A percentile compares a stretch with the other conserved stretches of the same genome.
phyloP scores from a whole-genome alignment of 1,140 invertebrate genomes.

The Notospermus geniculatus region DNA sequence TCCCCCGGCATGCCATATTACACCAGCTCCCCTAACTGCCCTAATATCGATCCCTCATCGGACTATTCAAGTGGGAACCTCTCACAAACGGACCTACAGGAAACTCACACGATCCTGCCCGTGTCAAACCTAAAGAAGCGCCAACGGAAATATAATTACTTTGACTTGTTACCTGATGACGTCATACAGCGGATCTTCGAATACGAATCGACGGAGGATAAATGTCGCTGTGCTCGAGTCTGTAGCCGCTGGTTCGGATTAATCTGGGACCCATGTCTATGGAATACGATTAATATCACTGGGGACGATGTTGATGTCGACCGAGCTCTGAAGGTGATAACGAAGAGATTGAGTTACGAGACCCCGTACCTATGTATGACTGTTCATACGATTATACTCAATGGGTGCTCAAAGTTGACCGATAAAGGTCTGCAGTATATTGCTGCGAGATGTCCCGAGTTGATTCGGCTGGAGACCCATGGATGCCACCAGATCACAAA shows the following conservation, averaged over 20 bases:
- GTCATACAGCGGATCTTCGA: slow-evolving; percentile 66
- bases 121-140: background rate
- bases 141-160: slow-evolving; percentile 13
- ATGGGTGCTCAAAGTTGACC: slow-evolving; percentile 72
- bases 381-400: slow-evolving; percentile 67
- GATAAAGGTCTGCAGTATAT: slow-evolving; percentile 71
- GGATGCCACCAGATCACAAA: slow-evolving; percentile 70
- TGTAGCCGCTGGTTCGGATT: slow-evolving; percentile 77
- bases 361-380: slow-evolving; percentile 57
- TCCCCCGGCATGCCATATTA: background rate
- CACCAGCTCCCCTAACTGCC: background rate
- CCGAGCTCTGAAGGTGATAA: slow-evolving; percentile 64
- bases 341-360: slow-evolving; percentile 55
- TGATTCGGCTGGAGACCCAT: slow-evolving; percentile 70
- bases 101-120: background rate
- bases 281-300: slow-evolving; percentile 68
- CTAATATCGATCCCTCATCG: background rate
- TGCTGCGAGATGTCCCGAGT: slow-evolving; percentile 69
- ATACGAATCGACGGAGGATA: slow-evolving; percentile 73
- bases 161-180: slow-evolving; percentile 58
- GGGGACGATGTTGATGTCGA: slow-evolving; percentile 68
- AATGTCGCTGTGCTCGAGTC: slow-evolving; percentile 76
- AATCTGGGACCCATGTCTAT: slow-evolving; percentile 74
- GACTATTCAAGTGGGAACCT: slow-evolving; percentile 6
- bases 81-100: background rate